phyloP scores from a whole-genome alignment of 1,140 invertebrate genomes.

The Acromyrmex echinatior region DNA sequence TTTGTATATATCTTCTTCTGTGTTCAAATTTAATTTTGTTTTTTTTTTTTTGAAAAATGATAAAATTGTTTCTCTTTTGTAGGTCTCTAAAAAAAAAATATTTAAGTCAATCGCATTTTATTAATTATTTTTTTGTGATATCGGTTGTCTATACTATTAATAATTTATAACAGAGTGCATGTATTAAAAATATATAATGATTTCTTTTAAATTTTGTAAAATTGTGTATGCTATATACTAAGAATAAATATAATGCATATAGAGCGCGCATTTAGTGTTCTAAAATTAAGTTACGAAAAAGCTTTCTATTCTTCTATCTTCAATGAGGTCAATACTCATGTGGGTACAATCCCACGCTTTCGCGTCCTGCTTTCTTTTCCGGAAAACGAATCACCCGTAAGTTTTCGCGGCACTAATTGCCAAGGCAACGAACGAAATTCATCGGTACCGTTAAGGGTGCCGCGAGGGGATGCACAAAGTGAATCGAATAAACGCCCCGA shows the following conservation, averaged over 20 bases:
- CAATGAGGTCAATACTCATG: conserved; percentile 33
- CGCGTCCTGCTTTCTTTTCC: conserved; percentile 13
- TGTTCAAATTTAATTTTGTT: not conserved
- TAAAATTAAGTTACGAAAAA: not conserved
- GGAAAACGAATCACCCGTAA: conserved; percentile 67
- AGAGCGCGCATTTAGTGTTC: no score
- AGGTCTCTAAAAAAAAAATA: not conserved
- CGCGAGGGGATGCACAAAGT: conserved; percentile 71
- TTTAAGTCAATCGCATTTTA: not conserved
- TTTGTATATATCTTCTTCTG: not conserved
- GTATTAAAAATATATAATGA: not conserved
- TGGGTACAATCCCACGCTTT: conserved; percentile 27
- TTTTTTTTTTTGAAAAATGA: not conserved
- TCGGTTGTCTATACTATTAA: not conserved
- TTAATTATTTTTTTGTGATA: not conserved
- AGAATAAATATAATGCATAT: not conserved
- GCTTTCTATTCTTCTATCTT: not conserved
- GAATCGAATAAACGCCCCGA: conserved; percentile 85
- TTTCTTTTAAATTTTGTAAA: not conserved
- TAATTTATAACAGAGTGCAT: not conserved
- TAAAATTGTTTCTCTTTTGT: not conserved
- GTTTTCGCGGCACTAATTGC: conserved; percentile 80
- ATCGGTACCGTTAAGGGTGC: conserved; percentile 70
- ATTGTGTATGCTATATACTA: not conserved
- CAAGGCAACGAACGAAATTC: conserved; percentile 67